Base-by-base conservation (phyloP, 2,797 vertebrate species). In the Myiothlypis chrysogaster region DNA sequence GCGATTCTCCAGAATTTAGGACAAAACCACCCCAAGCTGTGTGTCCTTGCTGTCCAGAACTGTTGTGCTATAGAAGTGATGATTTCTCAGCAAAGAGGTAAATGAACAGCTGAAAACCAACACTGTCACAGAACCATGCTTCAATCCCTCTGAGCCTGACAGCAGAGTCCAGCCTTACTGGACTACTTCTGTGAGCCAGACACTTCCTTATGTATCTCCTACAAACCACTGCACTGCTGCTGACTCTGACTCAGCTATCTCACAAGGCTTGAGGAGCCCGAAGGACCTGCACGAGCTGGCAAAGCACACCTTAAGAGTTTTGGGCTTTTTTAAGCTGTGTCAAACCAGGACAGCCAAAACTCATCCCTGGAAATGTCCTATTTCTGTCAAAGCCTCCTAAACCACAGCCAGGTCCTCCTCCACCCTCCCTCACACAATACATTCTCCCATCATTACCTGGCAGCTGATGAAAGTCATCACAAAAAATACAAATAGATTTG, bases 351-450 rank as follows among this genome's bases (percentile, higher is more conserved):
- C 14, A 16, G 50, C 76, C 0, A 4, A 83, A 94, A 90, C n/a
- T 50, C 47, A 76, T 12, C 35, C 28, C 13, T 69, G 32, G 23
- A 91, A 81, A 57, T n/a, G 65, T 56, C 79, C 91, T 83, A 32
- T 66, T 95, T 93, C 82, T 87, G 61, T 81, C 90, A 95, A 71
- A 86, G 30, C 35, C n/a, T 75, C 79, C 53, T 52, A 49, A 86
- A 68, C 35, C 63, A 37, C 18, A 83, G 82, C 9, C 69, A 81
- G 57, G 35, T 87, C 65, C 68, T 69, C 82, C 68, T 71, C 57
- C 63, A 68, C 6, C 27, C 20, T 72, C 46, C 27, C 69, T 69
- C 80, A 44, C 44, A 64, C 28, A 61, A 41, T 32, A 81, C n/a
- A 35, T 82, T 87, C 52, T 66, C 69, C 14, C 76, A 65, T 50